phyloP scores from a whole-genome alignment of 2,113 vertebrate genomes.

The Ramphastos sulfuratus region DNA sequence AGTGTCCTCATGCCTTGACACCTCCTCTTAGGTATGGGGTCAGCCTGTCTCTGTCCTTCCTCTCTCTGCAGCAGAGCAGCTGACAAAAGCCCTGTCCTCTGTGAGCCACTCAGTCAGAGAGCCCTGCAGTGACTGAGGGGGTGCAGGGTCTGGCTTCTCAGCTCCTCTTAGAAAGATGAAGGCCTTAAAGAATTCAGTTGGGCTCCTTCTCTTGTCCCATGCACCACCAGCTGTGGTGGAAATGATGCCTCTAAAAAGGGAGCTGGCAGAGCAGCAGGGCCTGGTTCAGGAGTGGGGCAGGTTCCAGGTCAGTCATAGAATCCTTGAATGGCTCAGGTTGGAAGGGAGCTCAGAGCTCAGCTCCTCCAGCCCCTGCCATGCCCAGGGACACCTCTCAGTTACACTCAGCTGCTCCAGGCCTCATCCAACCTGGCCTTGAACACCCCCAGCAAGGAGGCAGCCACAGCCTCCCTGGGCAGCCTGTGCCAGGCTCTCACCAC shows the following conservation, averaged over 20 bases:
- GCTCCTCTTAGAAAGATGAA: background rate
- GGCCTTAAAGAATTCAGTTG: background rate
- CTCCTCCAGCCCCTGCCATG: too few species aligned
- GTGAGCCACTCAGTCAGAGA: accelerated
- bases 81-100: background rate
- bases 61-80: background rate
- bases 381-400: too few species aligned
- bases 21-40: background rate
- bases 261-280: background rate
- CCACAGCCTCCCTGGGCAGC: too few species aligned
- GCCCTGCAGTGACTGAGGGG: background rate
- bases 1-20: background rate
- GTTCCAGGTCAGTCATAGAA: too few species aligned
- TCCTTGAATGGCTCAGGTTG: too few species aligned
- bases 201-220: background rate
- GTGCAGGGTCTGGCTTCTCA: accelerated
- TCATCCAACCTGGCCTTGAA: too few species aligned
- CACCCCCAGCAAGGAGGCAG: too few species aligned
- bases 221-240: accelerated
- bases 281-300: background rate
- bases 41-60: background rate
- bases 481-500: too few species aligned
- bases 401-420: too few species aligned
- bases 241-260: background rate
- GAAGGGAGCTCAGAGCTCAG: too few species aligned